Percentiles rank a stretch among this genome's conserved stretches.
These are phyloP conservation scores for Neodontobutis hainanensis DNA, from an alignment of 2,113 vertebrate genomes.

Conservation along the genomic window DNA sequence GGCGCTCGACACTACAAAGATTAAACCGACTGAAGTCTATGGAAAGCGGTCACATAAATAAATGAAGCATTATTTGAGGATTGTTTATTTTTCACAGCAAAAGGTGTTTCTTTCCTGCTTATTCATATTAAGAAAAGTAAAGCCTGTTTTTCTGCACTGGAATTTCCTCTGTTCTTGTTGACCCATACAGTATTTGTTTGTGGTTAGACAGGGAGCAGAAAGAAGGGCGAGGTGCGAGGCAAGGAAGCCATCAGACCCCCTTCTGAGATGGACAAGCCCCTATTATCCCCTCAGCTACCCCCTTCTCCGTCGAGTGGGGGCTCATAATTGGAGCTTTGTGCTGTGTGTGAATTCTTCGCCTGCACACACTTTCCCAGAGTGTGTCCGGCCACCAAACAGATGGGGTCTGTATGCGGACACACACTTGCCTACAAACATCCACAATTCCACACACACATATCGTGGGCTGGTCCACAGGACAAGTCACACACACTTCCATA, in stretches of 20 bases:
- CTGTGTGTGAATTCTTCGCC: constrained; percentile 74
- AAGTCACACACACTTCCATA: constrained; percentile 79
- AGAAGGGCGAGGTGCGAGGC: constrained; percentile 68
- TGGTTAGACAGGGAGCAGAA: constrained; percentile 45
- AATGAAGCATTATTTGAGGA: background rate
- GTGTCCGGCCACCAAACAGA: constrained; percentile 78
- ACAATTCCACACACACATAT: constrained; percentile 30
- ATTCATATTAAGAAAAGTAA: constrained; percentile 13
- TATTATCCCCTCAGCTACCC: constrained; percentile 76
- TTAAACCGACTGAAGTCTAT: constrained; percentile 28
- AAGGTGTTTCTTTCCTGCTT: background rate
- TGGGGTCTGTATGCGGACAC: constrained; percentile 79
- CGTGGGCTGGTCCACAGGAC: constrained; percentile 54
- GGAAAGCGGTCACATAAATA: background rate
- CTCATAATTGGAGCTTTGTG: constrained; percentile 87
- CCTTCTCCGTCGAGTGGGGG: constrained; percentile 67
- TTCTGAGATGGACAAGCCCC: constrained; percentile 76
- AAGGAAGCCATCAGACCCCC: constrained; percentile 73
- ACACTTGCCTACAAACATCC: constrained; percentile 52
- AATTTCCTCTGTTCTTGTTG: constrained; percentile 51
- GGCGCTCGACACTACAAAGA: constrained; percentile 49
- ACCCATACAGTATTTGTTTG: constrained; percentile 62
- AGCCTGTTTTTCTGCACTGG: constrained; percentile 39
- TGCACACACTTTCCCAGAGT: constrained; percentile 77
- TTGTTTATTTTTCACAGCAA: background rate